These are phyloP conservation scores for Catocala nupta DNA, from an alignment of 2,888 invertebrate genomes.

Conservation along the genomic window DNA sequence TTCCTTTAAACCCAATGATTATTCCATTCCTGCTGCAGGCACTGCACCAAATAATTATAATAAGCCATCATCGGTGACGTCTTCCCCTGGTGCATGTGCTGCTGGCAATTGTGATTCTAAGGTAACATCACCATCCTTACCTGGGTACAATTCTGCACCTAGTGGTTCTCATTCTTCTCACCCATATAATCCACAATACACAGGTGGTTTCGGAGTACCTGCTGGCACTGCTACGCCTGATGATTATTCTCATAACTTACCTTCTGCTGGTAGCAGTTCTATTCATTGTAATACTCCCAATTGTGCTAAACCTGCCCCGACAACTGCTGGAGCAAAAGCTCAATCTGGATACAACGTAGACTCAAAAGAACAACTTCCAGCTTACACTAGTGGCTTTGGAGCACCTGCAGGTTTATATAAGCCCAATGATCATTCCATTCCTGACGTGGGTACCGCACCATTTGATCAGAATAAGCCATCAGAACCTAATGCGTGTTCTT, in stretches of 20 bases:
- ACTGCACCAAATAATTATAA: conserved; percentile 10
- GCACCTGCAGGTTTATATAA: conserved; percentile 66
- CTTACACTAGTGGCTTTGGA: conserved; percentile 64
- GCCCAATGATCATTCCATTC: conserved; percentile 58
- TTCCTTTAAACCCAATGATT: conserved; percentile 67
- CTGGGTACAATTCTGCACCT: conserved; percentile 22
- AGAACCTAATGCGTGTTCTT: conserved; percentile 10
- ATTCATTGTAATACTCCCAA: conserved; percentile 25
- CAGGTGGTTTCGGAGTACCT: conserved; percentile 23
- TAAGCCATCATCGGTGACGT: conserved; percentile 13
- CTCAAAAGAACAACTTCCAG: conserved; percentile 33
- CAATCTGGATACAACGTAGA: conserved; percentile 18
- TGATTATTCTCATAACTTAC: conserved; percentile 31
- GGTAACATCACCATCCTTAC: conserved; percentile 12
- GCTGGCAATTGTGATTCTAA: conserved; percentile 50
- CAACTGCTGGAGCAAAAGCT: conserved; percentile 15
- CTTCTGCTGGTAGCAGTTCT: conserved; percentile 44
- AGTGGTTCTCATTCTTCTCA: conserved; percentile 24
- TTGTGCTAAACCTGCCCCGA: conserved; percentile 18
- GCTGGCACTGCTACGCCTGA: conserved; percentile 24
- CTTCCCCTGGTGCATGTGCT: conserved; percentile 38
- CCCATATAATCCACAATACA: conserved; percentile 22
- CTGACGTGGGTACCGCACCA: conserved; percentile 19
- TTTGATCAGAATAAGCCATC: conserved; percentile 22
- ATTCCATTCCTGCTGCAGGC: conserved; percentile 23